Conservation (phyloP, 2,797 vertebrate species). For the Bucorvus abyssinicus region DNA sequence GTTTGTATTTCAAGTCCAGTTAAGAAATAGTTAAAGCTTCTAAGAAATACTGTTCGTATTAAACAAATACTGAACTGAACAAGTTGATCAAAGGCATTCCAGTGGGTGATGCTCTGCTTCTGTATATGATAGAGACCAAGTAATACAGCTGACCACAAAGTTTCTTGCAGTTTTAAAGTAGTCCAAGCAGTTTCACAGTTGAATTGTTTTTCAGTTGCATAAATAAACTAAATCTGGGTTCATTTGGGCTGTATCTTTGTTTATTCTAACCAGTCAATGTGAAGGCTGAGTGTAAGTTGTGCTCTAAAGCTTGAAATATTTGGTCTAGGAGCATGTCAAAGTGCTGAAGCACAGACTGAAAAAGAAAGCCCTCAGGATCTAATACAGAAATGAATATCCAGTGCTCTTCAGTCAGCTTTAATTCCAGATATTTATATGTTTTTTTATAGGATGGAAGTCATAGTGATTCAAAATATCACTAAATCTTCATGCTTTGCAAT, state of each 20-base stretch:
- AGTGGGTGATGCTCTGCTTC: background rate
- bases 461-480: background rate
- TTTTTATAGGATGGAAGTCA: background rate
- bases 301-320: background rate
- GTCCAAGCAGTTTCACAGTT: background rate
- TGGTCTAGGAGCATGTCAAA: background rate
- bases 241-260: background rate
- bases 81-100: background rate
- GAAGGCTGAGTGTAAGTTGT: background rate
- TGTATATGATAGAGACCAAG: background rate
- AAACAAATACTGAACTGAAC: background rate
- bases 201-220: background rate
- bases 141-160: background rate
- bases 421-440: background rate
- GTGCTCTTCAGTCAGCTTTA: background rate
- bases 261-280: background rate
- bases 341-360: background rate
- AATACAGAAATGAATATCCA: background rate
- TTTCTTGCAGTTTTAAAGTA: background rate
- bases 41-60: background rate
- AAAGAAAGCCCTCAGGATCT: background rate
- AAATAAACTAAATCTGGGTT: background rate
- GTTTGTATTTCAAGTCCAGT: background rate
- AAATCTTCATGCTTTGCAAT: background rate
- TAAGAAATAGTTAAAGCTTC: background rate